Evolutionary conservation across 2,113 vertebrate genomes (phyloP).

Genomic region (Neopipo cinnamomea): DNA sequence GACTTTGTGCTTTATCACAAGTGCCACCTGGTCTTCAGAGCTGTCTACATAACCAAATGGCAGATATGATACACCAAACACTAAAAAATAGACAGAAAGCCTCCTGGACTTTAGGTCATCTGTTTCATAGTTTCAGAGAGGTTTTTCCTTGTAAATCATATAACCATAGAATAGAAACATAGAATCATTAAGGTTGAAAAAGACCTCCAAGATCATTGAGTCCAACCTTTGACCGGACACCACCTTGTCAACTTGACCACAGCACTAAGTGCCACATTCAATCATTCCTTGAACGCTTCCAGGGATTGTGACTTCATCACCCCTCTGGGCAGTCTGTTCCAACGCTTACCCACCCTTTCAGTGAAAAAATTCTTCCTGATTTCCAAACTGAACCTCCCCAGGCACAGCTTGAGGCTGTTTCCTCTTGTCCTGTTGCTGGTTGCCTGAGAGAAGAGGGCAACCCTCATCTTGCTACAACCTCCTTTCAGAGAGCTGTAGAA

Average conservation of each 20-base stretch:
- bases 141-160: neutral
- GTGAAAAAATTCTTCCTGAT: neutral
- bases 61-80: neutral
- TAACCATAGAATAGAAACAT: neutral
- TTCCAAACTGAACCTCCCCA: neutral
- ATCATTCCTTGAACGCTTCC: neutral
- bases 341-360: neutral
- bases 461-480: neutral
- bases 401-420: neutral
- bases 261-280: neutral
- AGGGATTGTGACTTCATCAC: neutral
- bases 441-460: neutral
- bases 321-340: neutral
- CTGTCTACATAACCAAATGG: neutral
- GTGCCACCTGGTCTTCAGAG: neutral
- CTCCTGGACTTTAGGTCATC: neutral
- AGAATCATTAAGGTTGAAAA: neutral
- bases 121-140: neutral
- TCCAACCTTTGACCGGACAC: neutral
- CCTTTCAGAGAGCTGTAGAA: neutral
- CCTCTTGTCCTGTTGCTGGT: neutral
- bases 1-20: neutral
- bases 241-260: too few species aligned
- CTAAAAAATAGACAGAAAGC: neutral
- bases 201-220: neutral